Conservation (phyloP, 2,797 vertebrate species). For the Esox lucius region DNA sequence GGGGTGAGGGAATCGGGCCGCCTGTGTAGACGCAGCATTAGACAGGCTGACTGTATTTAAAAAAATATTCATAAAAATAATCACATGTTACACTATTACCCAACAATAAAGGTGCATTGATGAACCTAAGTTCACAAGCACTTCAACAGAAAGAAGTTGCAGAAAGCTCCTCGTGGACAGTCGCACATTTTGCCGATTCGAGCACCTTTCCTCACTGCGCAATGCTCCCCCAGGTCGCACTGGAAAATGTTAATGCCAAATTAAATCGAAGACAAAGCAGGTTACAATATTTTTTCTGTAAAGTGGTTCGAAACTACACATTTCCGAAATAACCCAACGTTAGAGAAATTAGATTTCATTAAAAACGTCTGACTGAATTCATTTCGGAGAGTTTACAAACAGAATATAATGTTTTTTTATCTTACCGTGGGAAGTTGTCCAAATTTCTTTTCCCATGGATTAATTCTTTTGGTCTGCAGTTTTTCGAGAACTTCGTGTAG, state of each 20-base stretch:
- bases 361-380: not conserved
- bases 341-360: not conserved
- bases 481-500: conserved; percentile 70
- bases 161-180: conserved; percentile 53
- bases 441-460: conserved; percentile 71
- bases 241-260: conserved; percentile 23
- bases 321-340: not conserved
- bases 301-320: not conserved
- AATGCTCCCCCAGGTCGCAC: conserved; percentile 61
- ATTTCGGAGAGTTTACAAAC: not conserved
- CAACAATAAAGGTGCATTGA: not conserved
- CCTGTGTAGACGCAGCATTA: not conserved
- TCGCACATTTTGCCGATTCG: conserved; percentile 68
- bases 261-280: not conserved
- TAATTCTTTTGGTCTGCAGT: conserved; percentile 66
- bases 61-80: conserved; percentile 53
- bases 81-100: conserved; percentile 15
- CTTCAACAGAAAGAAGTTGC: conserved; percentile 68
- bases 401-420: not conserved
- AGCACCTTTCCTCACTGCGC: conserved; percentile 67
- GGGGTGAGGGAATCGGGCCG: too few species aligned
- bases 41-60: conserved; percentile 32
- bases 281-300: not conserved
- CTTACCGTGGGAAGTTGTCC: conserved; percentile 67
- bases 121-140: conserved; percentile 47